phyloP scores from a whole-genome alignment of 1,140 invertebrate species.

The Delia radicum region DNA sequence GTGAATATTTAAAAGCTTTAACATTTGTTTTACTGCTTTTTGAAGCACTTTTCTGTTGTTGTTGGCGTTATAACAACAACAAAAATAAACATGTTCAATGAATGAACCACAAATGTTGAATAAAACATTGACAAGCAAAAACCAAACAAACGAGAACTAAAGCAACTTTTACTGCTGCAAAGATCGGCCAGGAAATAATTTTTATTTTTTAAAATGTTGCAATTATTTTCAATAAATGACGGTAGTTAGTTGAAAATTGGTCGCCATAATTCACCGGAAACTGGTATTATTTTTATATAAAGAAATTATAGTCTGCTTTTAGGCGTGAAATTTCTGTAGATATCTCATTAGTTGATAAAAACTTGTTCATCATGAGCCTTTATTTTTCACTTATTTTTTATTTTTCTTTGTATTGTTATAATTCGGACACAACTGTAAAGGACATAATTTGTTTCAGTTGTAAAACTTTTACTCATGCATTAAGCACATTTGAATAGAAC shows the following conservation, averaged over 20 bases:
- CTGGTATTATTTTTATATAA: too few species aligned
- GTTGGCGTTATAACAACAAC: background rate
- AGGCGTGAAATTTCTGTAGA: too few species aligned
- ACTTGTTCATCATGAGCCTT: too few species aligned
- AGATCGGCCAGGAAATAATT: too few species aligned
- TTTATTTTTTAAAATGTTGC: too few species aligned
- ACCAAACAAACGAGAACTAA: background rate
- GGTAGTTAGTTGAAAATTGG: too few species aligned
- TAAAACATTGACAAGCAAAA: slow-evolving; percentile 1
- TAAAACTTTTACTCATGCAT: background rate
- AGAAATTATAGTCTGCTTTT: too few species aligned
- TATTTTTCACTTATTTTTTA: too few species aligned
- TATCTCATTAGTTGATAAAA: too few species aligned
- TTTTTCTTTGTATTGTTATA: background rate
- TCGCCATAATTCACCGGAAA: too few species aligned
- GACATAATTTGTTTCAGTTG: slow-evolving; percentile 4
- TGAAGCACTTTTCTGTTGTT: background rate
- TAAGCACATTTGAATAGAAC: background rate
- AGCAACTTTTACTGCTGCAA: background rate
- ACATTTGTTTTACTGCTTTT: background rate
- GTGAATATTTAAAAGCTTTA: background rate
- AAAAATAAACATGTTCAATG: background rate
- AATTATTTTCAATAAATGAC: too few species aligned
- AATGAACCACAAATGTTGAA: background rate
- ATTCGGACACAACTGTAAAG: background rate